phyloP scores from a whole-genome alignment of 2,888 invertebrate genomes.

The Dynastes maya region DNA sequence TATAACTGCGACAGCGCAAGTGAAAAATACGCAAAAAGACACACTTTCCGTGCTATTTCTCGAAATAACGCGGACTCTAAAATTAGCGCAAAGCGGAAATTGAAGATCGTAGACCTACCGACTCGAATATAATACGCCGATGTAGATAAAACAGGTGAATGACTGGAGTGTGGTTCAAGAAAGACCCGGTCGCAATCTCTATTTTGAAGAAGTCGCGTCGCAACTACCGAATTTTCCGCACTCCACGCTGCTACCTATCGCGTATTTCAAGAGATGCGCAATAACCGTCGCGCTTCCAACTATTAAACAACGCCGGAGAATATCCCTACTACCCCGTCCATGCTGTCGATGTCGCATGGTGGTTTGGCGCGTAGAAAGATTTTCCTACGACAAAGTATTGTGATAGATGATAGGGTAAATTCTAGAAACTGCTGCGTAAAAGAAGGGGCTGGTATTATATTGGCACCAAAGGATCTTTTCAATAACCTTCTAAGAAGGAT shows the following conservation, averaged over 20 bases:
- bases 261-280: slow-evolving; percentile 32
- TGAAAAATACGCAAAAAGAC: background rate
- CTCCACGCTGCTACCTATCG: slow-evolving; percentile 1
- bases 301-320: slow-evolving; percentile 18
- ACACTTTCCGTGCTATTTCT: slow-evolving; percentile 18
- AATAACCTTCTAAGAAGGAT: too few species aligned
- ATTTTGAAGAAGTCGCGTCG: slow-evolving; percentile 15
- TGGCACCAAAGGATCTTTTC: too few species aligned
- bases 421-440: background rate
- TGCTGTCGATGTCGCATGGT: background rate
- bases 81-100: slow-evolving; percentile 28
- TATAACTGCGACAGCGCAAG: background rate
- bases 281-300: slow-evolving; percentile 29
- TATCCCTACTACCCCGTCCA: slow-evolving; percentile 18
- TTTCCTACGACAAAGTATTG: background rate
- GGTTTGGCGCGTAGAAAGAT: slow-evolving; percentile 1
- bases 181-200: slow-evolving; percentile 8
- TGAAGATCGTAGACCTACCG: background rate
- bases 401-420: background rate
- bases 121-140: background rate
- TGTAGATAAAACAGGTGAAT: slow-evolving; percentile 8
- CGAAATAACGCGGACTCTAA: slow-evolving; percentile 25
- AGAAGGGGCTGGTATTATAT: background rate
- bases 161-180: slow-evolving; percentile 2
- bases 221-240: slow-evolving; percentile 30